These are phyloP conservation scores for Drosophila nebulosa DNA, from an alignment of 1,140 invertebrate species.

Conservation along the genomic window DNA sequence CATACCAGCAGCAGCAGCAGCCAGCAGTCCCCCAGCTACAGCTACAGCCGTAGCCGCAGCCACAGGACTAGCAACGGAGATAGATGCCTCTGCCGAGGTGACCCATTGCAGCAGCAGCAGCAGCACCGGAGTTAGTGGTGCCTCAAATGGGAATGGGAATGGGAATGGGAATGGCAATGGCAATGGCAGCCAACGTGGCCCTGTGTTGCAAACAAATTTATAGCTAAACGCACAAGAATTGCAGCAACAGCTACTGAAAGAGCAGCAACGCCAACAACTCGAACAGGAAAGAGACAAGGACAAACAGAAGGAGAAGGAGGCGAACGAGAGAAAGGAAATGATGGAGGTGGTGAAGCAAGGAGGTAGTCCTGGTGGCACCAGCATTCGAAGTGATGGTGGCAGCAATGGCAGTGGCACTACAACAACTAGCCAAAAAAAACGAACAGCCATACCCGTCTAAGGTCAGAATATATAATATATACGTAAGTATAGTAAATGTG, in stretches of 20 bases:
- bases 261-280: constrained; percentile 52
- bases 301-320: constrained; percentile 17
- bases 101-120: constrained; percentile 2
- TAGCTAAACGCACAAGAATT: constrained; percentile 77
- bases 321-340: neutral
- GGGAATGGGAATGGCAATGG: constrained; percentile 1
- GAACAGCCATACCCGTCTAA: constrained; percentile 70
- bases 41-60: no score
- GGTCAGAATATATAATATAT: neutral
- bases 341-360: constrained; percentile 7
- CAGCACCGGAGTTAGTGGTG: neutral
- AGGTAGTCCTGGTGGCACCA: constrained; percentile 39
- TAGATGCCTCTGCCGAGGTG: no score
- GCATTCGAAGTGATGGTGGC: constrained; percentile 40
- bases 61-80: no score
- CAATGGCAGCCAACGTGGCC: constrained; percentile 38
- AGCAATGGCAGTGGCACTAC: constrained; percentile 50
- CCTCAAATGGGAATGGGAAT: neutral
- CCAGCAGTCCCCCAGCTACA: constrained; percentile 22
- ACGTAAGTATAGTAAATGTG: constrained; percentile 29
- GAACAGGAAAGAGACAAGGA: constrained; percentile 10
- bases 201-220: constrained; percentile 71
- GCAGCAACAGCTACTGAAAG: constrained; percentile 63
- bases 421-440: constrained; percentile 52
- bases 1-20: constrained; percentile 19